Evolutionary conservation across 2,113 vertebrate species (phyloP).

Genomic region (Gallinago paraguaiae): DNA sequence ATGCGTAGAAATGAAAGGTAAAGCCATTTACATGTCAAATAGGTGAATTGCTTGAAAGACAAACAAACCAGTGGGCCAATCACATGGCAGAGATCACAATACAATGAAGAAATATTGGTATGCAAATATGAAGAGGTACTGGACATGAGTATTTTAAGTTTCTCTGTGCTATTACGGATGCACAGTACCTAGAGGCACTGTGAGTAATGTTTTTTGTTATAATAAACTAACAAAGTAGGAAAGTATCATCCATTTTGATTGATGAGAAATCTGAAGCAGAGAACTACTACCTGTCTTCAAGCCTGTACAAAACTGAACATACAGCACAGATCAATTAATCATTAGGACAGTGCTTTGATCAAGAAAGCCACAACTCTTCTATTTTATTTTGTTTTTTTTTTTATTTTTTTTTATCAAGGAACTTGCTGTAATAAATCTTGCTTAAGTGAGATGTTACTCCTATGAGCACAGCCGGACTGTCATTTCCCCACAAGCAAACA

Average conservation of each 20-base stretch:
- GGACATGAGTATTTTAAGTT: background rate
- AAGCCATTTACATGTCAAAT: background rate
- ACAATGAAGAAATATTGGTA: background rate
- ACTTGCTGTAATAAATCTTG: conserved; percentile 27
- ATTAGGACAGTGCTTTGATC: conserved; percentile 2
- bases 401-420: background rate
- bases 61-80: background rate
- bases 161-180: background rate
- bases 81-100: background rate
- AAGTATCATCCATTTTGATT: background rate
- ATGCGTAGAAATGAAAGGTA: background rate
- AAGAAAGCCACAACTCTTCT: background rate
- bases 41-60: background rate
- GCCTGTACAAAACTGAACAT: background rate
- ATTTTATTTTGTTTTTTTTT: background rate
- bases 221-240: background rate
- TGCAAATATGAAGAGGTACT: background rate
- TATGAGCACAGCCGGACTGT: background rate
- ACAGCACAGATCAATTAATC: conserved; percentile 5
- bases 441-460: conserved; percentile 25
- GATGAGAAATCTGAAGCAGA: background rate
- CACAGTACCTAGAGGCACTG: background rate
- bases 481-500: background rate
- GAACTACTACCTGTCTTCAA: background rate
- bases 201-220: background rate